Evolutionary conservation across 2,888 invertebrate species (phyloP), one percentile per base, ranked within the genome.

Genomic region (Synanthedon formicaeformis): DNA sequence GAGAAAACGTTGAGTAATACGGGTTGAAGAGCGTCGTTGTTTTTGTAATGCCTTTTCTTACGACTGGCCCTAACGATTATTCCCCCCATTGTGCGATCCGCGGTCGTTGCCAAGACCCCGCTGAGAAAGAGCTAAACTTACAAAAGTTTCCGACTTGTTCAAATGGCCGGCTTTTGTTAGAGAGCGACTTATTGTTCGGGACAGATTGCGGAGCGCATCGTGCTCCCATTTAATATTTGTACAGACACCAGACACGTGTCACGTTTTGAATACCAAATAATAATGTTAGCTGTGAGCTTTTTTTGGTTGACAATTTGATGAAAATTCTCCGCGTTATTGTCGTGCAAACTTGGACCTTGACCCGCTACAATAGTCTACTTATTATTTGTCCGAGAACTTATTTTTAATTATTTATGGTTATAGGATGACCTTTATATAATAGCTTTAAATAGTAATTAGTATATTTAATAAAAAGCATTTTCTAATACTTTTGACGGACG

Each of bases 61-160:
- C 79, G 80, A 78, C 78, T 78, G 71, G 73, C 79, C 81, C 81
- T 84, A 85, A 85, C 85, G 83, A 86, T 86, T 84, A 86, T 83
- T 77, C 72, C 74, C 67, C 69, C 81, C 73, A 84, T 84, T 86
- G 86, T 83, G 78, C 71, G 71, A 68, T 70, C 71, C 69, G 73
- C 73, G 72, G 66, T 71, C 70, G 73, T 70, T 85, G 85, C 84
- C 85, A 85, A 83, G 80, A 77, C 68, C 77, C 75, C 76, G 77
- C 74, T 63, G 71, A 78, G 83, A 82, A 81, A 82, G 81, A 84
- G 81, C 84, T 81, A 77, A 84, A 82, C 84, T 85, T 82, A 83
- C 86, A 83, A 85, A 87, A 86, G 82, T 87, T 85, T 76, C 79
- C 81, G 80, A 83, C 83, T 86, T 80, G 85, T 86, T 86, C 82